These are phyloP conservation scores for Delichon dasypus DNA, from an alignment of 2,797 vertebrate genomes.

Conservation along the genomic window DNA sequence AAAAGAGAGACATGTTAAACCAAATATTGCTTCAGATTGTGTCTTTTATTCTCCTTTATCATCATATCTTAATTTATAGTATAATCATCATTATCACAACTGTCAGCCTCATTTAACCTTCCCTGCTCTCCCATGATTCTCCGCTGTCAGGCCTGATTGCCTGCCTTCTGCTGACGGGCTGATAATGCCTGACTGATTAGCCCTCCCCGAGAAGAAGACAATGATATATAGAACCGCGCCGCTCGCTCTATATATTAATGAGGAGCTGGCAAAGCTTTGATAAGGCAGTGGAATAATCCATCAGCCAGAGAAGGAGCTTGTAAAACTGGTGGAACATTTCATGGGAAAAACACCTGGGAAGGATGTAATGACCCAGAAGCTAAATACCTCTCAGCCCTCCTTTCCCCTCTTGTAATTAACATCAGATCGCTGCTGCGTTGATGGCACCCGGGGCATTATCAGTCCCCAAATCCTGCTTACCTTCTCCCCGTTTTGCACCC, in stretches of 20 bases:
- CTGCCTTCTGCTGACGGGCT: constrained; percentile 86
- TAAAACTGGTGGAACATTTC: constrained; percentile 78
- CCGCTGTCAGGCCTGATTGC: constrained; percentile 86
- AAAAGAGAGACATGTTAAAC: constrained; percentile 87
- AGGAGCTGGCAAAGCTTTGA: constrained; percentile 90
- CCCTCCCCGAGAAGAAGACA: constrained; percentile 85
- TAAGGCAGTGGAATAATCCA: constrained; percentile 86
- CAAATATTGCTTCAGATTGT: constrained; percentile 88
- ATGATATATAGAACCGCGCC: constrained; percentile 84
- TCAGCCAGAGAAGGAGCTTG: constrained; percentile 81
- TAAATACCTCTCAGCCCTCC: constrained; percentile 76
- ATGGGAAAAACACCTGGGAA: constrained; percentile 80
- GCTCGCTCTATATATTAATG: constrained; percentile 90
- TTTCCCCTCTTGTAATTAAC: constrained; percentile 76
- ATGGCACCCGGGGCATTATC: constrained; percentile 66
- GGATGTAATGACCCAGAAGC: constrained; percentile 77
- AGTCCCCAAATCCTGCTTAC: constrained; percentile 68
- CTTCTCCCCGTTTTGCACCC: constrained; percentile 59
- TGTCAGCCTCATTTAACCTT: constrained; percentile 91
- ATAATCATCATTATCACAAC: constrained; percentile 90
- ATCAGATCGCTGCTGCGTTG: constrained; percentile 73
- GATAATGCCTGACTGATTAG: constrained; percentile 89
- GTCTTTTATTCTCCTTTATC: constrained; percentile 88
- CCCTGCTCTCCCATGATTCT: constrained; percentile 89
- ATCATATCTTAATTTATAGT: constrained; percentile 96